These are phyloP conservation scores for Conistra vaccinii DNA, from an alignment of 2,888 invertebrate genomes.

Conservation along the genomic window DNA sequence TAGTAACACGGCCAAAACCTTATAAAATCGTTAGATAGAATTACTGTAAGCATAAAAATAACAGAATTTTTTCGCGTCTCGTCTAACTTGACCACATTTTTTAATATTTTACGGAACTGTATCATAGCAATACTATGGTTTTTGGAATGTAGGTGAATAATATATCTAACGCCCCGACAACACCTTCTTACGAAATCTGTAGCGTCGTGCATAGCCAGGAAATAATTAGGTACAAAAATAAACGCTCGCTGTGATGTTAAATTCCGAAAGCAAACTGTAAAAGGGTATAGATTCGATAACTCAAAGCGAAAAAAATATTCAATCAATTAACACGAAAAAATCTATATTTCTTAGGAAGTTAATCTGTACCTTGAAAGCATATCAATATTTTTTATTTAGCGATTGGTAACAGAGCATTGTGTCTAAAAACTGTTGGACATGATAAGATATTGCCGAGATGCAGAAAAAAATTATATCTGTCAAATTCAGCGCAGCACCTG, in stretches of 20 bases:
- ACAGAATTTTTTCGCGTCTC: not conserved
- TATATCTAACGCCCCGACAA: not conserved
- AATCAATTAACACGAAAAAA: not conserved
- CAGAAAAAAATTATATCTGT: not conserved
- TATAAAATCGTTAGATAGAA: slow-evolving; percentile 10
- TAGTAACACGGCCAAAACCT: not conserved
- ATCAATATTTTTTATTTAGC: not conserved
- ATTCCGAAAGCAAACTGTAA: not conserved
- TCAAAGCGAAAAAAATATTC: not conserved
- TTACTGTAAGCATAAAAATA: not conserved
- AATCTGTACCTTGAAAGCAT: not conserved
- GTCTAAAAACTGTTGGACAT: not conserved
- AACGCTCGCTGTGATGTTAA: too few relatives aligned
- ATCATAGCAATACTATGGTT: too few relatives aligned
- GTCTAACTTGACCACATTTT: not conserved
- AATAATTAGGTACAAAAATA: not conserved
- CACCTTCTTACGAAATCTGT: not conserved
- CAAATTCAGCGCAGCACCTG: slow-evolving; percentile 9
- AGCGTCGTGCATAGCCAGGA: not conserved
- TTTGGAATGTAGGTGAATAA: not conserved
- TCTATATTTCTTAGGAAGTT: not conserved
- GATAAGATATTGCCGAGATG: not conserved
- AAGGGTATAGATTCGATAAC: not conserved
- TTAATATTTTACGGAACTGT: not conserved
- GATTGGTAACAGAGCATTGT: not conserved